A percentile compares a stretch with the other conserved stretches of the same genome.
Conservation (phyloP, 2,113 vertebrate genomes). For the Microcebus griseorufus region DNA sequence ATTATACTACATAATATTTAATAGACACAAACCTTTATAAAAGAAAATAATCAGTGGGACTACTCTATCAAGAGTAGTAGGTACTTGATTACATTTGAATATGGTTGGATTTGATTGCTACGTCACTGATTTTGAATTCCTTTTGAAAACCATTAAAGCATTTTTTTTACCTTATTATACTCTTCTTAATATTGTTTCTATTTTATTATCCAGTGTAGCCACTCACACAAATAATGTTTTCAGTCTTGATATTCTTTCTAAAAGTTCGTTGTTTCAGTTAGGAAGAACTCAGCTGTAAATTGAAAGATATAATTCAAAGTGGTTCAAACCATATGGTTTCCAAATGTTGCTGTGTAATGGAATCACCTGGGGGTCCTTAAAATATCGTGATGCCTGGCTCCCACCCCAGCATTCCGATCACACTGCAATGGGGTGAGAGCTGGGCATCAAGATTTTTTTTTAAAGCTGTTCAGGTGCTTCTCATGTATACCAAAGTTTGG, state of each 20-base stretch:
- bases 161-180: conserved; percentile 38
- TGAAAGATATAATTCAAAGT: conserved; percentile 31
- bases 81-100: conserved; percentile 72
- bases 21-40: conserved; percentile 46
- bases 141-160: conserved; percentile 42
- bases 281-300: conserved; percentile 34
- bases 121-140: not conserved
- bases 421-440: not conserved
- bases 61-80: conserved; percentile 32
- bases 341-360: conserved; percentile 7
- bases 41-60: conserved; percentile 59
- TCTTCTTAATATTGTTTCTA: conserved; percentile 2
- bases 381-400: not conserved
- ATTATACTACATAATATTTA: conserved; percentile 51
- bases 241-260: not conserved
- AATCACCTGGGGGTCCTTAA: conserved; percentile 3
- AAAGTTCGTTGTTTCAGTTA: conserved; percentile 15
- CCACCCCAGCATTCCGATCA: not conserved
- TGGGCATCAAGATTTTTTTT: not conserved
- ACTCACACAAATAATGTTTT: conserved; percentile 9
- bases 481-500: not conserved
- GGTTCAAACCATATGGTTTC: conserved; percentile 25
- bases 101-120: conserved; percentile 47
- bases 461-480: not conserved
- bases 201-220: not conserved